These are phyloP conservation scores for Amphipoea lucens DNA, from an alignment of 2,888 invertebrate genomes.

Conservation along the genomic window DNA sequence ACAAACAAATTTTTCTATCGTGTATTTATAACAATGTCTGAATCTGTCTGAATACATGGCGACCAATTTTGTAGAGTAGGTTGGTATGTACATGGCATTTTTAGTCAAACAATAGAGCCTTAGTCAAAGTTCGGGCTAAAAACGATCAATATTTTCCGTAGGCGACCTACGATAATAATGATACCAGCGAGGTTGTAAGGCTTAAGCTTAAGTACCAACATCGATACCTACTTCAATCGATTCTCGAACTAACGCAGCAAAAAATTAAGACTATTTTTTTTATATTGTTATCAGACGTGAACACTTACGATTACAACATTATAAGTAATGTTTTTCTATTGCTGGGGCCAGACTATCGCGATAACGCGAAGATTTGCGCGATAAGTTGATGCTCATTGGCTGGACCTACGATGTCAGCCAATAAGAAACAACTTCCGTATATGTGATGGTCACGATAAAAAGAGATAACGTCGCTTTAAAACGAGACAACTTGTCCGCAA, in stretches of 20 bases:
- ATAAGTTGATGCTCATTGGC: no score
- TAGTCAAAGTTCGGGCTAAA: slow-evolving; percentile 3
- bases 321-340: slow-evolving; percentile 16
- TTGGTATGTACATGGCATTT: background rate
- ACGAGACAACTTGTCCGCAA: slow-evolving; percentile 16
- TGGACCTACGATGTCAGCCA: no score
- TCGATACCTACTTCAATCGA: slow-evolving; percentile 39
- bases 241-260: slow-evolving; percentile 17
- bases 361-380: no score
- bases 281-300: slow-evolving; percentile 11
- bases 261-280: slow-evolving; percentile 4
- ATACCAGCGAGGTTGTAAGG: slow-evolving; percentile 7
- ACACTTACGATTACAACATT: background rate
- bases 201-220: no score
- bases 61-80: slow-evolving; percentile 8
- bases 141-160: slow-evolving; percentile 35
- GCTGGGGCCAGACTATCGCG: no score
- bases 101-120: slow-evolving; percentile 12
- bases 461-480: slow-evolving; percentile 25
- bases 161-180: slow-evolving; percentile 45
- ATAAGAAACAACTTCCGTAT: no score
- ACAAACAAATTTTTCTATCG: slow-evolving; percentile 38
- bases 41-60: slow-evolving; percentile 11
- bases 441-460: slow-evolving; percentile 36
- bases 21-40: slow-evolving; percentile 43